Evolutionary conservation across 2,113 vertebrate genomes (phyloP).

Genomic region (Smithornis capensis): DNA sequence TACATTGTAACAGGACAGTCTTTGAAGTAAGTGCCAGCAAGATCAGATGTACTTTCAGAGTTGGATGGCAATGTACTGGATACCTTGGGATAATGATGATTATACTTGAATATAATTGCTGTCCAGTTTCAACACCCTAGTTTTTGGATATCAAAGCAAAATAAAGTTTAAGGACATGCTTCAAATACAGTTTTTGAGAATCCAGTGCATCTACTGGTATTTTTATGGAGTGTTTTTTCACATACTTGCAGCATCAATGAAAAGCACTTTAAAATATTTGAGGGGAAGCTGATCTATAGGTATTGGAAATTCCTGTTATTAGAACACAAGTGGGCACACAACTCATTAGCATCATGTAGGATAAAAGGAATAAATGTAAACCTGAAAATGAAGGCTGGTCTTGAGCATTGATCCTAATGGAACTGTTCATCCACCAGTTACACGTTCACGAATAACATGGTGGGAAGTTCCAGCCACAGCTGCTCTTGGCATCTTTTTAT

Average conservation of each 20-base stretch:
- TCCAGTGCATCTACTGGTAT: neutral
- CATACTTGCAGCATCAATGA: neutral
- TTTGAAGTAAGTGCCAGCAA: neutral
- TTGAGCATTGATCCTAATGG: neutral
- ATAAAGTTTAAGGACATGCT: neutral
- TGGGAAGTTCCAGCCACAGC: neutral
- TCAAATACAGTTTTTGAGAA: neutral
- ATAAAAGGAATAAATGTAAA: neutral
- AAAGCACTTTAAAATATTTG: neutral
- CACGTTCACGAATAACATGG: neutral
- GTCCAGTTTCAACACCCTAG: neutral
- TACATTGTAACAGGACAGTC: neutral
- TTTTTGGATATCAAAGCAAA: neutral
- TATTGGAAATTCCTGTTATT: neutral
- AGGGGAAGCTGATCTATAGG: neutral
- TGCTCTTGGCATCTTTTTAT: neutral
- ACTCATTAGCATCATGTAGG: neutral
- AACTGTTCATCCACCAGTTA: neutral
- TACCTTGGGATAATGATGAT: neutral
- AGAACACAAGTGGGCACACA: neutral
- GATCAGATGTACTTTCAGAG: neutral
- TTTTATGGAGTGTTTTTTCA: neutral
- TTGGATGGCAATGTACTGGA: neutral
- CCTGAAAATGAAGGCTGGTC: neutral
- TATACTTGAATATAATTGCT: neutral